phyloP scores from a whole-genome alignment of 2,888 invertebrate species.

The Marronus borbonicus region DNA sequence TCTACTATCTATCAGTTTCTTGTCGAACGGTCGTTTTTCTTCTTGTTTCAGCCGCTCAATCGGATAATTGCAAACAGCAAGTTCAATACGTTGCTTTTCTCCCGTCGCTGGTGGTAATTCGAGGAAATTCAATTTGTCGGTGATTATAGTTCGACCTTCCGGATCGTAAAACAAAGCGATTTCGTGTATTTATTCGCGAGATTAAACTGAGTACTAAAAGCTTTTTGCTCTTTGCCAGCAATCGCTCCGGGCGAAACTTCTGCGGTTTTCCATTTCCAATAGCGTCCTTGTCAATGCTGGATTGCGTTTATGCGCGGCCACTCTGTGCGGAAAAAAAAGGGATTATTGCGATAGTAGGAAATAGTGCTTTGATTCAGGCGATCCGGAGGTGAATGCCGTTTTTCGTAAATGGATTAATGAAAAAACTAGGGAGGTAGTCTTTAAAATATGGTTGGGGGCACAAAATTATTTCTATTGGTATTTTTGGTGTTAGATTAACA shows the following conservation, averaged over 20 bases:
- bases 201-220: slow-evolving; percentile 15
- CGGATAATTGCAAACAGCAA: slow-evolving; percentile 23
- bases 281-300: not conserved
- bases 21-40: slow-evolving; percentile 7
- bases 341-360: not conserved
- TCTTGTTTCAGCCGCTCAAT: not conserved
- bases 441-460: too few relatives aligned
- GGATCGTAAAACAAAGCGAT: slow-evolving; percentile 35
- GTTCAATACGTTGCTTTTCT: slow-evolving; percentile 7
- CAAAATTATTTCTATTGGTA: too few relatives aligned
- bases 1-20: not conserved
- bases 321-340: not conserved
- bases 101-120: slow-evolving; percentile 1
- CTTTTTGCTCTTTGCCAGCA: slow-evolving; percentile 18
- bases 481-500: too few relatives aligned
- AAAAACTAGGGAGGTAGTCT: too few relatives aligned
- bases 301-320: not conserved
- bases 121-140: slow-evolving; percentile 35
- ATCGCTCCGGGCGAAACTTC: slow-evolving; percentile 12
- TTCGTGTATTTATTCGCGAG: slow-evolving; percentile 31
- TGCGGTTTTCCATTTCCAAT: slow-evolving; percentile 2
- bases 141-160: slow-evolving; percentile 36
- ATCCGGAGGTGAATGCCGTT: too few relatives aligned
- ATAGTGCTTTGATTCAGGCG: too few relatives aligned
- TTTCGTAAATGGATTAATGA: too few relatives aligned